These are phyloP conservation scores for Isichthys henryi DNA, from an alignment of 2,113 vertebrate genomes.

Conservation along the genomic window DNA sequence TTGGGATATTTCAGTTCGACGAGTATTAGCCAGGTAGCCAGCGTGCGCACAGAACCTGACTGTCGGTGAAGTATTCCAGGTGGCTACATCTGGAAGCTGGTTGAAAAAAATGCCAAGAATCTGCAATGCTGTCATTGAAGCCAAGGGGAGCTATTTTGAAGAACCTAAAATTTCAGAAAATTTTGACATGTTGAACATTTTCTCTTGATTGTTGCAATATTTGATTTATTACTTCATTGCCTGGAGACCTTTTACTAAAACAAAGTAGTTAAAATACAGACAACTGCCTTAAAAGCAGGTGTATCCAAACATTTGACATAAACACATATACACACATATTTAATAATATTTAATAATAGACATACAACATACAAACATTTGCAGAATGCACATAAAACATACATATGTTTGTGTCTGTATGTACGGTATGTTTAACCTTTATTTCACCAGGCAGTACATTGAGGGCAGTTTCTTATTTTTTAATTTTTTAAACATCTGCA, in stretches of 20 bases:
- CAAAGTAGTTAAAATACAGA: not conserved
- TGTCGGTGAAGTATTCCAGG: no score
- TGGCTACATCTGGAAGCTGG: not conserved
- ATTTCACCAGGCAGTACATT: no score
- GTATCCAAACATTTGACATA: not conserved
- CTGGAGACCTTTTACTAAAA: not conserved
- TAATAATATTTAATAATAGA: not conserved
- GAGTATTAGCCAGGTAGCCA: no score
- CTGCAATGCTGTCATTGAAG: not conserved
- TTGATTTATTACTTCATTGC: not conserved
- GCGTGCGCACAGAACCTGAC: not conserved
- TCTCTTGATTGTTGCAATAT: not conserved
- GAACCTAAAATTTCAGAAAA: not conserved
- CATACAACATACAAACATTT: not conserved
- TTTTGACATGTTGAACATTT: not conserved
- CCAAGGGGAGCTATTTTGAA: not conserved
- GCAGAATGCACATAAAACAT: not conserved
- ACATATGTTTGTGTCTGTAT: not conserved
- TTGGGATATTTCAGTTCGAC: not conserved
- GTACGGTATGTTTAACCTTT: not conserved
- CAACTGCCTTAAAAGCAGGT: not conserved
- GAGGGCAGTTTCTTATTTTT: no score
- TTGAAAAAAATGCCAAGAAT: not conserved
- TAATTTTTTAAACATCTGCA: no score
- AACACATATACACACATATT: not conserved